Conservation (phyloP, 2,113 vertebrate species). For the Rhabdomys dilectus region DNA sequence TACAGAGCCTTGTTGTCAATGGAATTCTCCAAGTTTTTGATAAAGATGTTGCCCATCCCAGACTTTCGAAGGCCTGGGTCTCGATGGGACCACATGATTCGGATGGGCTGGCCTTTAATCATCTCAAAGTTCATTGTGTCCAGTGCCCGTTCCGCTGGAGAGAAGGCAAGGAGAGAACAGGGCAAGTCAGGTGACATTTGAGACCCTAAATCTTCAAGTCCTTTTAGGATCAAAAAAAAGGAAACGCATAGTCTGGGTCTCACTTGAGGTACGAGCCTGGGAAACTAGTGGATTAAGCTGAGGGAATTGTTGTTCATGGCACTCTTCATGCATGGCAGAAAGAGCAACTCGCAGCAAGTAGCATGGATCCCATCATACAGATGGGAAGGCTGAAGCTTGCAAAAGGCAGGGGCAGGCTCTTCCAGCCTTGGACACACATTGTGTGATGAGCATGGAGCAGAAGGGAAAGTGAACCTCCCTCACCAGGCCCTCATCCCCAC, state of each 20-base stretch:
- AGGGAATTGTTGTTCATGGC: background rate
- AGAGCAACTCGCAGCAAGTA: rapidly evolving
- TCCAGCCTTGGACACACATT: background rate
- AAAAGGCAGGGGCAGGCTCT: background rate
- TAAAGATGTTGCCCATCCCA: conserved; percentile 97
- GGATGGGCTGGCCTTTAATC: conserved; percentile 96
- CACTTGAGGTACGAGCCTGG: background rate
- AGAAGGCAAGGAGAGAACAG: background rate
- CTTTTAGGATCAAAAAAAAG: background rate
- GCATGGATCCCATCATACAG: background rate
- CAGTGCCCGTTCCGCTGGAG: conserved; percentile 95
- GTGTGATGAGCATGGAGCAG: background rate
- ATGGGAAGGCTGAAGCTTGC: conserved; percentile 14
- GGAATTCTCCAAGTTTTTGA: conserved; percentile 99
- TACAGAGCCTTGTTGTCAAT: conserved; percentile 99
- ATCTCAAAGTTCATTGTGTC: conserved; percentile 99
- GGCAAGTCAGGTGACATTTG: background rate
- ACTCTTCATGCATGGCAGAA: background rate
- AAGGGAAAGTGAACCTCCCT: background rate
- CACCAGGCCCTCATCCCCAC: background rate
- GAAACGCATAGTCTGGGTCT: background rate
- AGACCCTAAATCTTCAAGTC: background rate
- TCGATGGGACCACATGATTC: conserved; percentile 99
- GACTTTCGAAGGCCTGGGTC: conserved; percentile 97
- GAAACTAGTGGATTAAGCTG: background rate